Evolutionary conservation across 2,888 invertebrate species (phyloP), one percentile per base, ranked within the genome.

Genomic region (Polydrusus cervinus): DNA sequence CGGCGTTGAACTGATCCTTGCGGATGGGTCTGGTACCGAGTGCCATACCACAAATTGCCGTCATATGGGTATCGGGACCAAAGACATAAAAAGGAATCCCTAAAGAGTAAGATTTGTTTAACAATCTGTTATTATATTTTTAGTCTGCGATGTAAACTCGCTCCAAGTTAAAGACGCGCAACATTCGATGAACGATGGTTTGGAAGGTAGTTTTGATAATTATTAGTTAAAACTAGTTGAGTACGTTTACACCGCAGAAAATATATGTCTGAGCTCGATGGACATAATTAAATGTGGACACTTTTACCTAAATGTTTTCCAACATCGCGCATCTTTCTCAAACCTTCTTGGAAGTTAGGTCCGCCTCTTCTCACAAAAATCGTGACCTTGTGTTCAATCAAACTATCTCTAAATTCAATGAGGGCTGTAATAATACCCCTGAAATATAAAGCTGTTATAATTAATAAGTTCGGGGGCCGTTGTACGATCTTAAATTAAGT

Each of bases 51-150:
- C 98, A 98, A 83, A 99, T 98, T n/a, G 98, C 93, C 0, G 99
- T 99, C 99, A 99, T 99, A 88, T 98, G 98, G 6, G 97, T 97
- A 88, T 99, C 99, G 0, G 99, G 99, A 0, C 99, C 99, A 86
- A 98, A 99, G 62, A 99, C 99, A 87, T 94, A 93, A 81, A 99
- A 91, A 0, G 98, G 98, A 81, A 99, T 95, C 57, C 96, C 96
- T 75, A 97, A 90, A 2, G 90, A 34, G 3, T 11, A 14, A 8
- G 34, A 34, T 34, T 34, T 34, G 1, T 34, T 34, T 34, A 25
- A 1, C 25, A 5, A 25, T 3, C 25, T 25, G 25, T 25, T 25
- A 25, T 1, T 25, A 5, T 25, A 25, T 34, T n/a, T n/a, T n/a
- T n/a, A n/a, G n/a, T n/a, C n/a, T n/a, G 9, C 34, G 34, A 34